Evolutionary conservation across 2,888 invertebrate species (phyloP).

Genomic region (Geophilus truncorum): DNA sequence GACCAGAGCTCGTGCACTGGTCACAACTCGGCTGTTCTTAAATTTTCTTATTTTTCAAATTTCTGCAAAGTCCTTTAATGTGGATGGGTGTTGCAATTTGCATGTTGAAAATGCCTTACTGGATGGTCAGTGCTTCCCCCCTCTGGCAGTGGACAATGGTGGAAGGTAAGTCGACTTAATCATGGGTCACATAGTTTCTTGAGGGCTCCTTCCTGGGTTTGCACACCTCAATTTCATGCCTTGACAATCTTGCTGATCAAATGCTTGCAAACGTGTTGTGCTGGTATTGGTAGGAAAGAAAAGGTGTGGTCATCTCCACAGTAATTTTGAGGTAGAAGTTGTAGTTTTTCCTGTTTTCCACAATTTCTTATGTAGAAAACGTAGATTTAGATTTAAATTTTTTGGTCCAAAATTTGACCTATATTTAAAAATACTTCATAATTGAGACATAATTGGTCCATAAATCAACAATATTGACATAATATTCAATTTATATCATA

Average conservation of each 20-base stretch:
- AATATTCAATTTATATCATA: no score
- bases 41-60: not conserved
- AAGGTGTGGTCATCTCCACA: no score
- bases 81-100: not conserved
- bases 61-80: not conserved
- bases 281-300: not conserved
- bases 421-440: no score
- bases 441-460: no score
- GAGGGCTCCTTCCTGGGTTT: not conserved
- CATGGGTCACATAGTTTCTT: not conserved
- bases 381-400: no score
- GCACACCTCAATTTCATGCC: not conserved
- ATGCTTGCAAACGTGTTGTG: no score
- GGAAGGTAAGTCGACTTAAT: conserved; percentile 12
- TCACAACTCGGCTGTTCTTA: not conserved
- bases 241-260: not conserved
- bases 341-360: no score
- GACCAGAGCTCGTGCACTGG: not conserved
- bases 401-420: no score
- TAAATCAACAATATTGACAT: no score
- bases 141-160: not conserved
- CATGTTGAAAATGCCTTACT: no score
- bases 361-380: no score
- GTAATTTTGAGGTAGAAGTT: no score
- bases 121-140: not conserved